Percentiles rank a stretch among this genome's conserved stretches.
These are phyloP conservation scores for Danio albolineatus DNA, from an alignment of 2,797 vertebrate genomes.

Conservation along the genomic window DNA sequence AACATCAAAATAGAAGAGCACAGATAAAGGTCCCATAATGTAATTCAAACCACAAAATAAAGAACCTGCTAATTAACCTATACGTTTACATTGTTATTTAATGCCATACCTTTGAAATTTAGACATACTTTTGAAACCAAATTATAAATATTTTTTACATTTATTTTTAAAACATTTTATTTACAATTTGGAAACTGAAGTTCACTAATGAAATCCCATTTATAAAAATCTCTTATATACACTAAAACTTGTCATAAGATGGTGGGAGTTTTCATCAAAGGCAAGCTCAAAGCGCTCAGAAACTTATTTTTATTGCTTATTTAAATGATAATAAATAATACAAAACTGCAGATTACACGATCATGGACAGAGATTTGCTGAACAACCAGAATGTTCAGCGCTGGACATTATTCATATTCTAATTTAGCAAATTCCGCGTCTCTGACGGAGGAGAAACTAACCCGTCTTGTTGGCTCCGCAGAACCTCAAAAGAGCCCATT, in stretches of 20 bases:
- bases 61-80: too few species aligned
- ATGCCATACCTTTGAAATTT: too few species aligned
- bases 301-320: neutral
- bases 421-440: conserved; percentile 23
- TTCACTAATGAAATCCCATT: neutral
- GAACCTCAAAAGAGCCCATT: conserved; percentile 21
- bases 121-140: too few species aligned
- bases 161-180: too few species aligned
- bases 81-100: too few species aligned
- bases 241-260: neutral
- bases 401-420: conserved; percentile 5
- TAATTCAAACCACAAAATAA: too few species aligned
- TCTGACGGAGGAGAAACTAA: neutral
- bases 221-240: neutral
- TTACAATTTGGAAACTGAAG: neutral
- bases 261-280: neutral
- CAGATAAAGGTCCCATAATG: too few species aligned
- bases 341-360: conserved; percentile 1
- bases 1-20: too few species aligned
- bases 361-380: neutral
- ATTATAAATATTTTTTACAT: too few species aligned
- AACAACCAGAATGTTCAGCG: neutral
- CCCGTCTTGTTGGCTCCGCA: conserved; percentile 1
- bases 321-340: conserved; percentile 18
- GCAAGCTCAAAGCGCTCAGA: neutral